Conservation (phyloP, 2,113 vertebrate species). For the Smithornis capensis region DNA sequence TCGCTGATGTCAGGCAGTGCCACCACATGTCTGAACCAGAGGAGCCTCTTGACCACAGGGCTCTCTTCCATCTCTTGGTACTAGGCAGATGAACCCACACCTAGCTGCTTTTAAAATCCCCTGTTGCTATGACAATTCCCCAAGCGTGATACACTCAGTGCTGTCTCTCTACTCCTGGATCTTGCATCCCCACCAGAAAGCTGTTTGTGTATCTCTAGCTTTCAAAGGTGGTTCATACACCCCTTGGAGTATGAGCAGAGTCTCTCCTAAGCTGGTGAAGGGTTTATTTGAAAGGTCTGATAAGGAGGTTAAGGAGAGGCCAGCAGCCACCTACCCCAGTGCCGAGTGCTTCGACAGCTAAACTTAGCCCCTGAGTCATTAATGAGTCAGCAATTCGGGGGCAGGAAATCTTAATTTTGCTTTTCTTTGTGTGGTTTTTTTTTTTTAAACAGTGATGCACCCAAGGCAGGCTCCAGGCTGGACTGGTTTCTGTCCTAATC, state of each 20-base stretch:
- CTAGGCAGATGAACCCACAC: neutral
- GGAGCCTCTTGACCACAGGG: neutral
- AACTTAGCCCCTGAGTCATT: conserved; percentile 27
- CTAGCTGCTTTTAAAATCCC: neutral
- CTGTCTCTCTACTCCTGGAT: neutral
- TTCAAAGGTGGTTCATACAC: neutral
- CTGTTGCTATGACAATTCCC: neutral
- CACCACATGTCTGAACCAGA: neutral
- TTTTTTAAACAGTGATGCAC: neutral
- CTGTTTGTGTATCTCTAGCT: neutral
- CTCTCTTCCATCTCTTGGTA: neutral
- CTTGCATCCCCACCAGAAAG: neutral
- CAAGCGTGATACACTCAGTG: neutral
- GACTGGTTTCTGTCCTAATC: neutral
- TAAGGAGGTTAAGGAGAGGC: conserved; percentile 4
- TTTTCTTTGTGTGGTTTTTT: neutral
- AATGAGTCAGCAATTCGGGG: neutral
- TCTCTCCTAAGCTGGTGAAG: neutral
- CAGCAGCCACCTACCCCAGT: neutral
- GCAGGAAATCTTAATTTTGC: neutral
- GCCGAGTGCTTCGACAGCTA: neutral
- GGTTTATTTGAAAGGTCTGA: neutral
- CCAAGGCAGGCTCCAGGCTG: neutral
- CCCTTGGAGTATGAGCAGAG: neutral
- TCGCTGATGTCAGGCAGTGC: neutral